Base-by-base conservation (phyloP, 2,888 invertebrate species). In the Diadegma fenestrale region DNA sequence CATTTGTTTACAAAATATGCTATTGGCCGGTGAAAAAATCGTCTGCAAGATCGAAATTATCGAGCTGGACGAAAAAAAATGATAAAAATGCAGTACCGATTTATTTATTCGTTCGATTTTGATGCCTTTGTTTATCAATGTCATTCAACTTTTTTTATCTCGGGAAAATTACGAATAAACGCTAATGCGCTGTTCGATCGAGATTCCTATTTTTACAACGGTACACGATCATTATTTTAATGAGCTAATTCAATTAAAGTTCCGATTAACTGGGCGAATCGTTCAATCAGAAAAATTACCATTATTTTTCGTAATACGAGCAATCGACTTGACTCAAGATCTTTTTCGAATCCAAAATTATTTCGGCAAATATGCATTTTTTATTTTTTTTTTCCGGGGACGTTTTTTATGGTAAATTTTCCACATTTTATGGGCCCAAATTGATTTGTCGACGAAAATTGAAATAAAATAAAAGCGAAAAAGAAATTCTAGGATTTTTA, bases 81-180 rank as follows among this genome's bases (percentile, higher is more conserved):
- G 45, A 14, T 45, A 45, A 45, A 48, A 48, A 17, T 48, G n/a
- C 48, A 48, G n/a, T 12, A 17, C 1, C 17, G 17, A 3, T 48
- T 48, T 48, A n/a, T 48, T 48, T 48, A n/a, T 41, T 41, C 10
- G 22, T 66, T 41, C 33, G 7, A 5, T 5, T 66, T 43, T 17
- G 19, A 33, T 33, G 1, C 33, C 17, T 68, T 68, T 17, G 66
- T 45, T 81, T 72, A 77, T 82, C 77, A 58, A 37, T 81, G 82
- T 82, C 82, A 54, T 82, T 82, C 71, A 82, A 82, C 77, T 63
- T 58, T 22, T 12, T 19, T 75, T 17, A 48, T 48, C 48, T n/a
- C n/a, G n/a, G n/a, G 48, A 48, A 48, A 17, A n/a, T n/a, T 2
- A 17, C n/a, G 17, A 17, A 48, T 48, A 48, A 48, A 48, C 19